These are phyloP conservation scores for Streblospio benedicti DNA, from an alignment of 1,140 invertebrate species.

Conservation along the genomic window DNA sequence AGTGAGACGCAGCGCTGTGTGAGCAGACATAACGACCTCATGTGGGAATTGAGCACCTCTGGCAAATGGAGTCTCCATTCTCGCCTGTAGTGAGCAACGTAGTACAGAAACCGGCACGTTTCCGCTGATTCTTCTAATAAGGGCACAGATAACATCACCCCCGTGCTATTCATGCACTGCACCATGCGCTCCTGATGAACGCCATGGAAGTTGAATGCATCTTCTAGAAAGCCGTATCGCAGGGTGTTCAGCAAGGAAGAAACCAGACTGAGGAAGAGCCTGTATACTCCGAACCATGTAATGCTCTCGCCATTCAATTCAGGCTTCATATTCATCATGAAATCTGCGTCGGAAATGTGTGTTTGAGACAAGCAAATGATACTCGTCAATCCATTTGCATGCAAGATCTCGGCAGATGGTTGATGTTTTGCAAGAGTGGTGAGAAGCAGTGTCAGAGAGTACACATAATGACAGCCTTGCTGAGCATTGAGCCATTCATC, in stretches of 20 bases:
- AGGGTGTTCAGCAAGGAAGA: slow-evolving; percentile 32
- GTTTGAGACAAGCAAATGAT: too few relatives aligned
- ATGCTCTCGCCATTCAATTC: too few relatives aligned
- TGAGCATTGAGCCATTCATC: too few relatives aligned
- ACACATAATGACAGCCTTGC: too few relatives aligned
- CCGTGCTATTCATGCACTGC: slow-evolving; percentile 29
- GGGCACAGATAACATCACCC: slow-evolving; percentile 23
- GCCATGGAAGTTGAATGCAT: slow-evolving; percentile 43
- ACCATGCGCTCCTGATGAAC: slow-evolving; percentile 41
- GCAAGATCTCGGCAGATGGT: too few relatives aligned
- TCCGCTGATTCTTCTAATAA: slow-evolving; percentile 34
- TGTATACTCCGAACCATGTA: slow-evolving; percentile 36
- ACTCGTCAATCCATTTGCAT: too few relatives aligned
- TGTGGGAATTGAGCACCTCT: slow-evolving; percentile 31
- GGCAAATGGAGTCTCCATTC: slow-evolving; percentile 41
- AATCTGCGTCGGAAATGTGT: too few relatives aligned
- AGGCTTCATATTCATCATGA: too few relatives aligned
- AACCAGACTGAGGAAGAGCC: slow-evolving; percentile 35
- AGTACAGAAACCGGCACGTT: slow-evolving; percentile 36
- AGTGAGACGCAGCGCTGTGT: slow-evolving; percentile 33
- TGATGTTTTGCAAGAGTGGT: too few relatives aligned
- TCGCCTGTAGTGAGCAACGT: slow-evolving; percentile 34
- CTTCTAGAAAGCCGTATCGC: slow-evolving; percentile 43
- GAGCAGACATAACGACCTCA: slow-evolving; percentile 32
- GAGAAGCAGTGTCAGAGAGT: too few relatives aligned